phyloP scores from a whole-genome alignment of 2,888 invertebrate species.

The Marasmarcha lunaedactyla region DNA sequence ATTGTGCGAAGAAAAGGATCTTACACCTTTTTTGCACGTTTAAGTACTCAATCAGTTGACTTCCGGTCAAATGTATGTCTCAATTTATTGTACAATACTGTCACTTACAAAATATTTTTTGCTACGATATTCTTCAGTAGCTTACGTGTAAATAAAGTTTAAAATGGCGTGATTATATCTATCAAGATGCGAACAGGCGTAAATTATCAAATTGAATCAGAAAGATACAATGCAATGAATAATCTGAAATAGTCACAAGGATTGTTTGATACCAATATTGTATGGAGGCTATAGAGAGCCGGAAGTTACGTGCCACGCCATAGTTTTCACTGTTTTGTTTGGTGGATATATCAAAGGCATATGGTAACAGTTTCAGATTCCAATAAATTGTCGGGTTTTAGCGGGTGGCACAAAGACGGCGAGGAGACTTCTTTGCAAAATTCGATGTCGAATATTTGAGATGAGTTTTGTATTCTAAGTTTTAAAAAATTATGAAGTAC shows the following conservation, averaged over 20 bases:
- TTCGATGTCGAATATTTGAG: too few relatives aligned
- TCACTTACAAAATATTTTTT: conserved; percentile 22
- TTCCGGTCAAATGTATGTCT: conserved; percentile 22
- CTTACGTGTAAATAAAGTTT: conserved; percentile 5
- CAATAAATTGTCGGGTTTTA: conserved; percentile 43
- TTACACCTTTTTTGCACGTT: too few relatives aligned
- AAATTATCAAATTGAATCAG: conserved; percentile 13
- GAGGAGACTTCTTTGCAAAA: conserved; percentile 23
- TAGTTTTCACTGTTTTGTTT: conserved; percentile 36
- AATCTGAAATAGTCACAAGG: conserved; percentile 15
- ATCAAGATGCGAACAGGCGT: conserved; percentile 16
- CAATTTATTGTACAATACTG: conserved; percentile 28
- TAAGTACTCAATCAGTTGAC: conserved; percentile 6
- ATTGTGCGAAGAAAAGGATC: too few relatives aligned
- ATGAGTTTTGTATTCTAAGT: too few relatives aligned
- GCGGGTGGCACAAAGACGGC: conserved; percentile 37
- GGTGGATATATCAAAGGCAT: conserved; percentile 44
- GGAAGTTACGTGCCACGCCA: conserved; percentile 48
- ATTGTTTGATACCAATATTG: conserved; percentile 24
- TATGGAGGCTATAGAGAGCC: conserved; percentile 27
- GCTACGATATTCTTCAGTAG: background rate
- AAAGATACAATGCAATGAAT: background rate
- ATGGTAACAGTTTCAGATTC: conserved; percentile 59
- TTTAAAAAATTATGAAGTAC: too few relatives aligned
- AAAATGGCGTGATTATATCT: conserved; percentile 4